Evolutionary conservation across 2,888 invertebrate genomes (phyloP), one percentile per base, ranked within the genome.

Genomic region (Biston betularia): DNA sequence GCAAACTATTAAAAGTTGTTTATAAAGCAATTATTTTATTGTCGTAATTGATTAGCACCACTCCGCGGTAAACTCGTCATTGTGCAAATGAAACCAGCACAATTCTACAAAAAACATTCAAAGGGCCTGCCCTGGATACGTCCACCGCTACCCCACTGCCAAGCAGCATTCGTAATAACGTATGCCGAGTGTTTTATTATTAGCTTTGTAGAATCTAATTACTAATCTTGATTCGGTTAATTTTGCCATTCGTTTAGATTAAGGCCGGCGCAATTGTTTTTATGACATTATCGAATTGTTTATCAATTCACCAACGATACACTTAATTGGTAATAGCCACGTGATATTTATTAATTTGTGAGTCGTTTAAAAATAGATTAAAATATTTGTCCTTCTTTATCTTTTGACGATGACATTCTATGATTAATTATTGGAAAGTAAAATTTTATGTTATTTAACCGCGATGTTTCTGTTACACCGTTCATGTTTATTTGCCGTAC

Each of bases 131-230:
- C 48, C 48, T 48, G 24, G 11, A 10, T 48, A 33, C 52, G 52
- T 14, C 38, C 52, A 52, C 49, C 12, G 6, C 48, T 57, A 52
- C 48, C 24, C 3, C 60, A 55, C 44, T 38, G 14, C 65, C 53
- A 63, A 68, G 48, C 55, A 58, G 49, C 49, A 50, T 49, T 58
- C 58, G 42, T 63, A 63, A 63, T 68, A 59, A 52, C 67, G 59
- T 49, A 66, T 52, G 12, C 63, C 54, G 52, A 63, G 62, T 63
- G 55, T 55, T 68, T 68, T 63, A 63, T 68, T 68, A 68, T 63
- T 59, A 68, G 50, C 58, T 63, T 50, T 54, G 42, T 59, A 49
- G 63, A 68, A 68, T 68, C 63, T 44, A 50, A 63, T 68, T 46
- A 50, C 55, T 68, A 50, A 68, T 68, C 63, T 68, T 55, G 59